Base-by-base conservation (phyloP, 2,888 invertebrate species). In the Pachymerium ferrugineum region DNA sequence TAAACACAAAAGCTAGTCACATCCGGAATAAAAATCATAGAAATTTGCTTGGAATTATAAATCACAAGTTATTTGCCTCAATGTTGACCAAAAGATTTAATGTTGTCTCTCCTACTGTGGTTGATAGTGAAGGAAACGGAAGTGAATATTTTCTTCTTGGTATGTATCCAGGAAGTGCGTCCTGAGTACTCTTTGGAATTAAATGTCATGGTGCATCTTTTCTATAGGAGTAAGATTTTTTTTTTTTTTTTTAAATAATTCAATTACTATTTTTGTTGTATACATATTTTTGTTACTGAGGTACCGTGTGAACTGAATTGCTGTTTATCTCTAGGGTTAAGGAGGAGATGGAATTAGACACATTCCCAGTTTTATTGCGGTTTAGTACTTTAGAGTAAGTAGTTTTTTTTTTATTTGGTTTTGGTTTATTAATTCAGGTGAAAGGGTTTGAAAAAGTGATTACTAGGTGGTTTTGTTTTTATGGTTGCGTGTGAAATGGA, bases 341-440 rank as follows among this genome's bases (percentile, higher is more conserved):
- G 22, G 62, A 62, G 25, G 62, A 62, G 62, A 62, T 62, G 62
- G 62, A 62, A 28, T 62, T 62, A 25, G 62, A 62, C 62, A 25
- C 62, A 28, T 25, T 62, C n/a, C 62, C 62, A 62, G 62, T 62
- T 62, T 62, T 62, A 62, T 62, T 62, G 62, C 62, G 62, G 62
- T 62, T 62, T 62, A 28, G 62, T 62, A 62, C 28, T 62, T 62
- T 62, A 25, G 62, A 62, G 62, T 62, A 62, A 62, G 62, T 62
- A 62, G 62, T n/a, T 38, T 38, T 38, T n/a, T 62, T 62, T 62
- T 3, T 62, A 62, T 25, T 28, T 25, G 62, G 62, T 25, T 25
- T n/a, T 62, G 62, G 62, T 25, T 62, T 62, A 62, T 62, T 62
- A 62, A 62, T 62, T 62, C n/a, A 62, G 62, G 62, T 62, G 62